These are phyloP conservation scores for Anthrax anthrax DNA, from an alignment of 2,888 invertebrate genomes.

Conservation along the genomic window DNA sequence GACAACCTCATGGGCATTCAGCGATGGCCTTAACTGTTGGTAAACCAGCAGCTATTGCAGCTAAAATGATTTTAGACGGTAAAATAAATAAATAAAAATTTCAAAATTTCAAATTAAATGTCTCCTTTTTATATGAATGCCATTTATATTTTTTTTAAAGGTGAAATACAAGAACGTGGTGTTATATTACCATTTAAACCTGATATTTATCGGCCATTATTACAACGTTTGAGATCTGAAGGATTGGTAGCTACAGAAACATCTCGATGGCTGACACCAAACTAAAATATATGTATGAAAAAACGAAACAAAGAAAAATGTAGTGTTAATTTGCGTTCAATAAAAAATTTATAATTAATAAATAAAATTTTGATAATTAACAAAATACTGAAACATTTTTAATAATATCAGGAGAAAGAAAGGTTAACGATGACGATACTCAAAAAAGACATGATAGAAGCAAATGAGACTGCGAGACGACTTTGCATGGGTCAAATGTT, in stretches of 20 bases:
- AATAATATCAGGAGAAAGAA: too few species aligned
- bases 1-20: slow-evolving; percentile 65
- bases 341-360: too few species aligned
- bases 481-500: too few species aligned
- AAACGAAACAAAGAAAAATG: too few species aligned
- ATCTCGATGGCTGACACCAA: slow-evolving; percentile 33
- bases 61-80: slow-evolving; percentile 92
- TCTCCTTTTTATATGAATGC: background rate
- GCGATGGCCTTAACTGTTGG: slow-evolving; percentile 95
- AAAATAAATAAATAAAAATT: background rate
- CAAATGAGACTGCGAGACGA: too few species aligned
- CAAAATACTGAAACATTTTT: too few species aligned
- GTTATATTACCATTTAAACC: slow-evolving; percentile 82
- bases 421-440: too few species aligned
- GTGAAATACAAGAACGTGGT: slow-evolving; percentile 93
- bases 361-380: too few species aligned
- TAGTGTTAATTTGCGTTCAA: too few species aligned
- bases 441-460: too few species aligned
- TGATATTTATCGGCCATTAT: slow-evolving; percentile 84
- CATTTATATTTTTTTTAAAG: slow-evolving; percentile 12
- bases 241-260: slow-evolving; percentile 61
- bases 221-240: slow-evolving; percentile 72
- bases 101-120: background rate
- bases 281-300: too few species aligned
- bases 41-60: slow-evolving; percentile 87